These are phyloP conservation scores for Lithophane ornitopus DNA, from an alignment of 2,888 invertebrate genomes.

Conservation along the genomic window DNA sequence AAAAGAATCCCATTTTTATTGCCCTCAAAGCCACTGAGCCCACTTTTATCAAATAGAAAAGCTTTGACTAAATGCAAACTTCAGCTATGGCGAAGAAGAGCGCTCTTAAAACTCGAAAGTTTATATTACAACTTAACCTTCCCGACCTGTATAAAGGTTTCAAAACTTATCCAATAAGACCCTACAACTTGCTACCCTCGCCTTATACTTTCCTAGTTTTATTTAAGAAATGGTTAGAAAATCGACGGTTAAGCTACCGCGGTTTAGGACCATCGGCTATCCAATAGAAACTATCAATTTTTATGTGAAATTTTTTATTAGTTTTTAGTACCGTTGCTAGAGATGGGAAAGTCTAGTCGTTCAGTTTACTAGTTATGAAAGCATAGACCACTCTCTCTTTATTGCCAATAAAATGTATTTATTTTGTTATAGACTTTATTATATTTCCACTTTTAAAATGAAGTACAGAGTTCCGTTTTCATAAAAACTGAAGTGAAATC, in stretches of 20 bases:
- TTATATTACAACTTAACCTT: constrained; percentile 86
- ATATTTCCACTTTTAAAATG: constrained; percentile 22
- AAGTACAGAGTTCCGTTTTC: constrained; percentile 10
- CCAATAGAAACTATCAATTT: constrained; percentile 53
- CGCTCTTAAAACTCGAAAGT: constrained; percentile 79
- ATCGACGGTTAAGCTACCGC: constrained; percentile 58
- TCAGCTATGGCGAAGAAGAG: constrained; percentile 68
- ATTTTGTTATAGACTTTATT: constrained; percentile 15
- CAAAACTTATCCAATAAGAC: constrained; percentile 87
- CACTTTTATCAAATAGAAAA: constrained; percentile 60
- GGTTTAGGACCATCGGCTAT: constrained; percentile 47
- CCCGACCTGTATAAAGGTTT: constrained; percentile 79
- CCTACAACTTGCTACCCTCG: constrained; percentile 72
- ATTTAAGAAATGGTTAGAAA: constrained; percentile 71
- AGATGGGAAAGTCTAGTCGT: constrained; percentile 24
- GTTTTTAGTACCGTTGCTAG: constrained; percentile 32
- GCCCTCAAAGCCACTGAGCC: constrained; percentile 32
- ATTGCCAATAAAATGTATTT: constrained; percentile 22
- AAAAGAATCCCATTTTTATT: constrained; percentile 42
- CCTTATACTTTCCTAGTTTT: constrained; percentile 72
- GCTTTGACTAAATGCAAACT: constrained; percentile 68
- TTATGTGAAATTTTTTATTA: constrained; percentile 56
- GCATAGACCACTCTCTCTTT: constrained; percentile 25
- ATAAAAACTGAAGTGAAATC: constrained; percentile 44
- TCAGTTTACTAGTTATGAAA: constrained; percentile 28